Evolutionary conservation across 2,113 vertebrate genomes (phyloP), one percentile per base, ranked within the genome.

Genomic region (Petromus typicus): DNA sequence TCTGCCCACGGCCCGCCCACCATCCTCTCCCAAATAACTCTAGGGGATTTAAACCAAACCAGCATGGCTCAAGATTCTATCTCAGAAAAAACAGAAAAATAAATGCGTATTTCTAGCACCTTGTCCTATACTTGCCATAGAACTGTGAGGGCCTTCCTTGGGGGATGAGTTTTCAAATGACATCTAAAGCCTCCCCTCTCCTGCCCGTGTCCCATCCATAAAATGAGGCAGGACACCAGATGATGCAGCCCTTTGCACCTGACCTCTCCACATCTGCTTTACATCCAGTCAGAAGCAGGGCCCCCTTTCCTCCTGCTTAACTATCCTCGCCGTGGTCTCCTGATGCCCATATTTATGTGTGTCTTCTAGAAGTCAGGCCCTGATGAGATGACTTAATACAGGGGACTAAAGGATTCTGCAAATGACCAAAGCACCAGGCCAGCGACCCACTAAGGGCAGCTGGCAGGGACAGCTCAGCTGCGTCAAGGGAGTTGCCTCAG

Each of bases 11-110:
- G 20, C 78, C 93, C 92, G 4, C 97, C 97, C 96, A 97, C 97
- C 34, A 34, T 22, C 64, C 54, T 92, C 94, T 97, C 95, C 93
- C 95, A 96, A 98, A 97, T 96, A 98, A 95, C 85, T 97, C 88
- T 75, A 81, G 82, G 37, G n/a, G 89, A 86, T 56, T 75, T 79
- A 90, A 92, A 86, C 82, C 88, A 95, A 96, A 86, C 69, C 94
- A 96, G 90, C 59, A 57, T 5, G 79, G 89, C 92, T 93, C 54
- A 16, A 95, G 92, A 88, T 71, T 90, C 51, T 85, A 57, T 78
- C 94, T 96, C 90, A 78, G 75, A 92, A 97, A 95, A 94, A 82
- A 91, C 20, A 88, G 90, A 93, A 95, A 96, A 85, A 95, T 59
- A 64, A 93, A 93, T 66, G 80, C 71, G n/a, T 79, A 69, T 94